Evolutionary conservation across 2,113 vertebrate genomes (phyloP), one percentile per base, ranked within the genome.

Genomic region (Muntiacus reevesi): DNA sequence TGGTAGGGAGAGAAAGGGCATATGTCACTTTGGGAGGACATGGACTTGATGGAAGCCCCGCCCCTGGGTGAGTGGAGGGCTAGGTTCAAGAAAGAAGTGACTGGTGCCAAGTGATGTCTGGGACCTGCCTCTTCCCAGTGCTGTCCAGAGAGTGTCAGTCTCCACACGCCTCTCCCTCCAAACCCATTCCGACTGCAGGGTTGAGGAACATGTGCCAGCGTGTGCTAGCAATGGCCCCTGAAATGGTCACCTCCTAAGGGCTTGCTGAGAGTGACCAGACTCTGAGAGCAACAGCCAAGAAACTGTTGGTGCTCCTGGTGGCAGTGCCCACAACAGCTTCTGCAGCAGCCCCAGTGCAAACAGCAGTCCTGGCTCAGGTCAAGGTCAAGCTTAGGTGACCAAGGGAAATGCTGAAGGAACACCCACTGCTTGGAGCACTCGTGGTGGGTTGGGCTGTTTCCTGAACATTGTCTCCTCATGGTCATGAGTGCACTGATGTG

Each of bases 281-380:
- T 2, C 3, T 4, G 25, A 43, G 19, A 74, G 50, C 27, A 3
- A 57, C 2, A 1, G 1, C 1, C 21, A 27, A 54, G 54, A 45
- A 25, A 64, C 76, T 47, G 27, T 30, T 30, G 76, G 76, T 11
- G 11, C 40, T 9, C 6, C 4, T 9, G 14, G 4, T 21, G 21
- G 52, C 1, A 4, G 50, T 40, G 17, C 59, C 50, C 12, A 0
- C 9, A 3, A 40, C 40, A 40, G 40, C 17, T 33, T 25, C 40
- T 78, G 64, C 21, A 19, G 3, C 33, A 4, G 27, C 52, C 59
- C 40, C 4, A 21, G 0, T 4, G 45, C 60, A 57, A 82, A 30
- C 9, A n/a, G 17, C 12, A 17, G 13, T 59, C 5, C 57, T 0
- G 2, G 23, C 25, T 57, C 25, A 17, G 57, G 13, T 71, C 28